phyloP scores from a whole-genome alignment of 2,797 vertebrate species.

The Tragopan temminckii region DNA sequence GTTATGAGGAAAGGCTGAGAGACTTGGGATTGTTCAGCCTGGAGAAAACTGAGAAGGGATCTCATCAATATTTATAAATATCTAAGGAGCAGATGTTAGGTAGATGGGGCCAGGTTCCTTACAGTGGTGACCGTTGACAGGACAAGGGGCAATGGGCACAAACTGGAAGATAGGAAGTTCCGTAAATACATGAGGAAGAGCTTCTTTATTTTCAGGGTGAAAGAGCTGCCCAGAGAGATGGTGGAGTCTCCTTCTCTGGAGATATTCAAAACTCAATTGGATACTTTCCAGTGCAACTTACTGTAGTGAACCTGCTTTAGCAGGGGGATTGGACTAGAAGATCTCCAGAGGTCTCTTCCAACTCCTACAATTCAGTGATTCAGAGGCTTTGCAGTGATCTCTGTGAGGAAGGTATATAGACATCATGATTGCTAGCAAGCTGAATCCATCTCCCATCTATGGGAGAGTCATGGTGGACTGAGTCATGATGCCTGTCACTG shows the following conservation, averaged over 20 bases:
- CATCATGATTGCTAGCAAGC: not conserved
- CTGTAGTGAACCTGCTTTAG: not conserved
- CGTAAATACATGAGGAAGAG: not conserved
- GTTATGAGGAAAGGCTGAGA: no score
- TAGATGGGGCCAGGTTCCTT: not conserved
- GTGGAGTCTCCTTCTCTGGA: not conserved
- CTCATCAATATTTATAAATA: not conserved
- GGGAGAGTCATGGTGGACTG: not conserved
- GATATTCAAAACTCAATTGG: not conserved
- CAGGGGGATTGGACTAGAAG: no score
- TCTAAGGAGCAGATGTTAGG: no score
- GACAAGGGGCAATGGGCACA: not conserved
- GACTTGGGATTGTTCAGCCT: not conserved
- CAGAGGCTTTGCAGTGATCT: not conserved
- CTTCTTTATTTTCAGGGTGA: not conserved
- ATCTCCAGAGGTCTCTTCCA: no score
- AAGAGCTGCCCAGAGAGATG: not conserved
- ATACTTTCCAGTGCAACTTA: not conserved
- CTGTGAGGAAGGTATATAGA: not conserved
- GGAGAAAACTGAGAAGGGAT: not conserved
- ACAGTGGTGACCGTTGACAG: no score
- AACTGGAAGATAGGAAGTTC: not conserved
- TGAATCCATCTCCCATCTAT: accelerated
- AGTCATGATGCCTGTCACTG: accelerated
- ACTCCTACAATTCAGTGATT: not conserved